These are phyloP conservation scores for Aeoliscus strigatus DNA, from an alignment of 2,797 vertebrate species.

Conservation along the genomic window DNA sequence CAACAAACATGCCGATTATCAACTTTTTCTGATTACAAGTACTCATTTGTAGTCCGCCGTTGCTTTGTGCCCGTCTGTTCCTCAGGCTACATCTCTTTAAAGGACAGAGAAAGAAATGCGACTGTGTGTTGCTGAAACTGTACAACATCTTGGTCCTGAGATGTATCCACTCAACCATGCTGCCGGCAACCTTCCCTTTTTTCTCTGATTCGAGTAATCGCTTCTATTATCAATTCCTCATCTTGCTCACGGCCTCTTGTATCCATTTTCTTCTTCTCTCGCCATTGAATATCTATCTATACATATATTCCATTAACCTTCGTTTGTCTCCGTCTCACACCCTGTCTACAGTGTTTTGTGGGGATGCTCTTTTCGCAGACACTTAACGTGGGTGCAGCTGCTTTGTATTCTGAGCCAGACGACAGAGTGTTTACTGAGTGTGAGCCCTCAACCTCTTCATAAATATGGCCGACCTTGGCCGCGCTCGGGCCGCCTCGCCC, in stretches of 20 bases:
- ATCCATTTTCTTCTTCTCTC: not conserved
- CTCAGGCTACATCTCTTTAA: not conserved
- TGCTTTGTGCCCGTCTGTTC: not conserved
- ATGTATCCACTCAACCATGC: constrained; percentile 1
- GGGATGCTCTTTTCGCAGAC: constrained; percentile 44
- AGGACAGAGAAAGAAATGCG: not conserved
- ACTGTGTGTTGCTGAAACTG: constrained; percentile 3
- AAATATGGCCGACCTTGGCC: constrained; percentile 60
- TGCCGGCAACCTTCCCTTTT: constrained; percentile 11
- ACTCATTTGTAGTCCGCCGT: constrained; percentile 13
- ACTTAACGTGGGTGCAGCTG: constrained; percentile 36
- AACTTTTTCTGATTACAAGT: constrained; percentile 17
- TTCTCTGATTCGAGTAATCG: constrained; percentile 9
- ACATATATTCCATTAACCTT: constrained; percentile 30
- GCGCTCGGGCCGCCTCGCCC: constrained; percentile 31
- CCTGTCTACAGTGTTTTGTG: constrained; percentile 46
- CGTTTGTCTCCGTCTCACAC: constrained; percentile 29
- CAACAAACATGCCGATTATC: constrained; percentile 24
- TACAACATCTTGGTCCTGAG: constrained; percentile 12
- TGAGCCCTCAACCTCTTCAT: constrained; percentile 63
- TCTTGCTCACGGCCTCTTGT: constrained; percentile 6
- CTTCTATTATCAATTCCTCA: constrained; percentile 6
- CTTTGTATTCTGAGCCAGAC: constrained; percentile 63
- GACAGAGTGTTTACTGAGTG: constrained; percentile 56
- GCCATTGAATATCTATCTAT: too few species aligned